These are phyloP conservation scores for Didymodactylos carnosus DNA, from an alignment of 2,888 invertebrate species.

Conservation along the genomic window DNA sequence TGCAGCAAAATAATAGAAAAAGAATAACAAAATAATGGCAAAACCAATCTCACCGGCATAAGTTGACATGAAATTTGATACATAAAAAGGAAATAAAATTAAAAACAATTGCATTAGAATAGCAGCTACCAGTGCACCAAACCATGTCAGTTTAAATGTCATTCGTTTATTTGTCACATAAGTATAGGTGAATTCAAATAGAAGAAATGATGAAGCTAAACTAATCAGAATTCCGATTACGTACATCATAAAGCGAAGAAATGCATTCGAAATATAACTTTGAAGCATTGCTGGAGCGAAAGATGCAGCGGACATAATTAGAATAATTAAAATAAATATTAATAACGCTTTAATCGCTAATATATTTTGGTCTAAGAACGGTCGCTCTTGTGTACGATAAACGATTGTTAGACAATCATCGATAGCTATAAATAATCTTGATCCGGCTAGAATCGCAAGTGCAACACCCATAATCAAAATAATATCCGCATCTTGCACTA, in stretches of 20 bases:
- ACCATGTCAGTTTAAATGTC: not conserved
- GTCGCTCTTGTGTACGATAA: not conserved
- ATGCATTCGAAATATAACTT: not conserved
- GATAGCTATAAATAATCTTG: not conserved
- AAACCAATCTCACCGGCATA: not conserved
- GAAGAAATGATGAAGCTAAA: not conserved
- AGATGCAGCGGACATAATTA: not conserved
- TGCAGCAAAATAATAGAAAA: not conserved
- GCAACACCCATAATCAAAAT: not conserved
- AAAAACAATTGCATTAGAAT: not conserved
- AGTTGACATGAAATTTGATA: not conserved
- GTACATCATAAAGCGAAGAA: not conserved
- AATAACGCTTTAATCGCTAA: not conserved
- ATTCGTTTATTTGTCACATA: not conserved
- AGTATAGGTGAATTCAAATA: not conserved
- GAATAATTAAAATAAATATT: not conserved
- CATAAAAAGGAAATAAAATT: not conserved
- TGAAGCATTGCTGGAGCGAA: not conserved
- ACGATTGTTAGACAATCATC: not conserved
- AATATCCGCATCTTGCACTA: not conserved
- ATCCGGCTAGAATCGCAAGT: not conserved
- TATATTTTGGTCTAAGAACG: not conserved
- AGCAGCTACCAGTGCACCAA: not conserved
- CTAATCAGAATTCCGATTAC: not conserved
- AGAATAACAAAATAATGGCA: not conserved